A percentile compares a stretch with the other conserved stretches of the same genome.
These are phyloP conservation scores for Phoxinus phoxinus DNA, from an alignment of 2,113 vertebrate genomes.

Conservation along the genomic window DNA sequence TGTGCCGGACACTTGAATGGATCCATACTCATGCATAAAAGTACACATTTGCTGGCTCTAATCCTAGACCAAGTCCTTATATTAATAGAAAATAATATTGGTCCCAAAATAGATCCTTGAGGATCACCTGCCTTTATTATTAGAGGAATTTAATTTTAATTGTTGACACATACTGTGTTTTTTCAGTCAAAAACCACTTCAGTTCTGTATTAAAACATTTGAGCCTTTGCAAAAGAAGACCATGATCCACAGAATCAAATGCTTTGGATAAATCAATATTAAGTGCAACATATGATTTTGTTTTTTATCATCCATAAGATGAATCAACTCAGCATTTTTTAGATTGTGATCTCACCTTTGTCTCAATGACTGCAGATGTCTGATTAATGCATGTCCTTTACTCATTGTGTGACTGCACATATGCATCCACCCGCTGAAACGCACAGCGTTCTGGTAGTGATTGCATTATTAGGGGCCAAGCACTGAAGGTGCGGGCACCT, in stretches of 20 bases:
- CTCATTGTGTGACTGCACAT: background rate
- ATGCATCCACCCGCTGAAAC: background rate
- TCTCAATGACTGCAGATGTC: background rate
- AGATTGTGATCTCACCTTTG: background rate
- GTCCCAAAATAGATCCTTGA: too few relatives aligned
- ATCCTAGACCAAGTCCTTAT: background rate
- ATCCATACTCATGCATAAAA: background rate
- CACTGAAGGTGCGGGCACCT: too few relatives aligned
- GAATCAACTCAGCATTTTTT: background rate
- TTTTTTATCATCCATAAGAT: background rate
- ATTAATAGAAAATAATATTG: slow-evolving; percentile 1
- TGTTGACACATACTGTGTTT: background rate
- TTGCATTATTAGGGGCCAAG: too few relatives aligned
- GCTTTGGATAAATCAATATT: background rate
- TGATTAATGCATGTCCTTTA: too few relatives aligned
- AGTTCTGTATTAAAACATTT: too few relatives aligned
- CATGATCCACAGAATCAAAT: too few relatives aligned
- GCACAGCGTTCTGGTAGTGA: background rate
- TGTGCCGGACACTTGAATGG: background rate
- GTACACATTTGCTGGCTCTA: background rate
- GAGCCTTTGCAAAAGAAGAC: too few relatives aligned
- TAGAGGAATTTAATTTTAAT: background rate
- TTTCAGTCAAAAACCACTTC: too few relatives aligned
- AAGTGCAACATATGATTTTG: background rate
- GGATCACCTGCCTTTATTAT: background rate